A percentile compares a stretch with the other conserved stretches of the same genome.
Evolutionary conservation across 2,797 vertebrate genomes (phyloP).

Genomic region (Sebastes umbrosus): DNA sequence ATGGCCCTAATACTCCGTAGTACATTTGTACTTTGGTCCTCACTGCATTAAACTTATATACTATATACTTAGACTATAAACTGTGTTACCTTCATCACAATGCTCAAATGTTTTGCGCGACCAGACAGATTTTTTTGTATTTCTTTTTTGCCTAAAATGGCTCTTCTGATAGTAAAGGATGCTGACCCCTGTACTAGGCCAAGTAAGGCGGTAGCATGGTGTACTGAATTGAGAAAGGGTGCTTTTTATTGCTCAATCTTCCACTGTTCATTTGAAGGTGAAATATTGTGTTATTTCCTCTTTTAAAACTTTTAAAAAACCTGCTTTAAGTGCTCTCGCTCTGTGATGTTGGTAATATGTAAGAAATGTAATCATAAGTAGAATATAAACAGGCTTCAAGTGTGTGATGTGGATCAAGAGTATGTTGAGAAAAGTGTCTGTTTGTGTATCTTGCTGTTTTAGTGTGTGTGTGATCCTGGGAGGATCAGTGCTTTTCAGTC

Average conservation of each 20-base stretch:
- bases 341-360: background rate
- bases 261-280: background rate
- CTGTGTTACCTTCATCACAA: too few relatives aligned
- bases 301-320: background rate
- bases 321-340: background rate
- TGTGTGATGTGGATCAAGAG: background rate
- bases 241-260: background rate
- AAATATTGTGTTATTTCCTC: background rate
- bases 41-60: too few relatives aligned
- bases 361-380: background rate
- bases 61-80: too few relatives aligned
- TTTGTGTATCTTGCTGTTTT: background rate
- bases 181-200: background rate
- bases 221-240: background rate
- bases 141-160: too few relatives aligned
- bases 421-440: background rate
- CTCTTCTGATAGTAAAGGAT: too few relatives aligned
- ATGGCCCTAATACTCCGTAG: too few relatives aligned
- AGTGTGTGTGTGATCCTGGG: constrained; percentile 14
- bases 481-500: constrained; percentile 51
- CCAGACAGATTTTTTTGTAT: too few relatives aligned
- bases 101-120: too few relatives aligned
- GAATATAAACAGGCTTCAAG: background rate
- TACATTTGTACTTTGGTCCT: too few relatives aligned
- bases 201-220: background rate